Percentiles rank a stretch among this genome's conserved stretches.
phyloP scores from a whole-genome alignment of 2,797 vertebrate genomes.

The Amniataba percoides region DNA sequence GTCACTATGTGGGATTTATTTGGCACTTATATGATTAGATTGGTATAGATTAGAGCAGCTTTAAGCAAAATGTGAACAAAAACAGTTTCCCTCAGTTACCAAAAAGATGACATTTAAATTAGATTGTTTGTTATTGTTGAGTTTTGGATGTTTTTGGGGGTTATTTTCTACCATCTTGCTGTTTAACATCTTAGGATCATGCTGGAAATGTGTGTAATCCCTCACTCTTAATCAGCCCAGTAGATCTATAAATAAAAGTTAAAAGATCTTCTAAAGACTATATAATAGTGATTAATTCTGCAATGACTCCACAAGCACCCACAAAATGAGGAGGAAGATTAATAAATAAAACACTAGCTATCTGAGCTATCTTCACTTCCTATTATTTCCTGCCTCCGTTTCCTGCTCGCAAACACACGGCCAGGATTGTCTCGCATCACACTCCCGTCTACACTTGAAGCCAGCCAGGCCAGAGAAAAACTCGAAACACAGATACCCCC shows the following conservation, averaged over 20 bases:
- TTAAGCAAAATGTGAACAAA: no score
- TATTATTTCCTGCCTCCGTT: constrained; percentile 36
- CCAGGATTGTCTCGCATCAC: constrained; percentile 3
- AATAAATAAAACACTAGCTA: not conserved
- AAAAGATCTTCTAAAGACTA: not conserved
- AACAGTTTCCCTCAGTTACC: no score
- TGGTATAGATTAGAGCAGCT: no score
- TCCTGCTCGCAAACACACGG: constrained; percentile 7
- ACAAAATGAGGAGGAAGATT: not conserved
- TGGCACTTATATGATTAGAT: no score
- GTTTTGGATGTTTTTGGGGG: no score
- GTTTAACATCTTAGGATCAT: not conserved
- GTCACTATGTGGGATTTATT: no score
- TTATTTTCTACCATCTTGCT: not conserved
- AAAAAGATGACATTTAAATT: no score
- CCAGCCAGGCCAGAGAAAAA: constrained; percentile 39
- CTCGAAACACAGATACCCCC: constrained; percentile 44
- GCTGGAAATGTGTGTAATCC: not conserved
- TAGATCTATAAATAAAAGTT: not conserved
- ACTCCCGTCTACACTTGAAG: constrained; percentile 24
- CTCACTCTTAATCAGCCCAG: not conserved
- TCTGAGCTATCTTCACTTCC: constrained; percentile 8
- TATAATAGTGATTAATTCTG: not conserved
- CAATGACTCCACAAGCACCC: not conserved
- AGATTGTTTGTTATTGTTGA: no score